phyloP scores from a whole-genome alignment of 2,797 vertebrate species.

The Rhinichthys osculus region DNA sequence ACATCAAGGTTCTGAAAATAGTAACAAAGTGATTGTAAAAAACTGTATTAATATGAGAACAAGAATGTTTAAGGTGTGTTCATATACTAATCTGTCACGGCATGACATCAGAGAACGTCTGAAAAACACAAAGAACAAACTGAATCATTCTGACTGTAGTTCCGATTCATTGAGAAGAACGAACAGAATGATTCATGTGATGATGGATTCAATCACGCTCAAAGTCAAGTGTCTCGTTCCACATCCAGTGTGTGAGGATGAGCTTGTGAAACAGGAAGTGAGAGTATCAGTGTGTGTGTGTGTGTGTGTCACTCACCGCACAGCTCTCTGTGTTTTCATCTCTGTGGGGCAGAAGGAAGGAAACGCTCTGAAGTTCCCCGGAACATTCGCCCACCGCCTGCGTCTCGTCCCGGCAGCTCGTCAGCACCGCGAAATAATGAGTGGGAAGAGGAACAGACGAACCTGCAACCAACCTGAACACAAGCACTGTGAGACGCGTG shows the following conservation, averaged over 20 bases:
- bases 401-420: constrained; percentile 80
- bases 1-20: too few species aligned
- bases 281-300: not conserved
- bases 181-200: not conserved
- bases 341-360: constrained; percentile 89
- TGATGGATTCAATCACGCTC: not conserved
- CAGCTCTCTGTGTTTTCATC: constrained; percentile 86
- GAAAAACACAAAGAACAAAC: not conserved
- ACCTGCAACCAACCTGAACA: constrained; percentile 68
- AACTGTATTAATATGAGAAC: too few species aligned
- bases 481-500: not conserved
- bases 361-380: constrained; percentile 76
- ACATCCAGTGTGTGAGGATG: not conserved
- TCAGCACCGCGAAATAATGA: constrained; percentile 88
- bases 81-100: too few species aligned
- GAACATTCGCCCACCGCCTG: constrained; percentile 73
- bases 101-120: too few species aligned
- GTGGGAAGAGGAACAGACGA: constrained; percentile 83
- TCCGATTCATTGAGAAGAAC: not conserved
- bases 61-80: too few species aligned
- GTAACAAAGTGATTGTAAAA: too few species aligned
- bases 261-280: not conserved
- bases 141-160: not conserved
- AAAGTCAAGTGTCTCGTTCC: too few species aligned
- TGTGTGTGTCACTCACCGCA: constrained; percentile 70